Conservation (phyloP, 92 coral and sea anemone genomes). For the Meandrina meandrites region DNA sequence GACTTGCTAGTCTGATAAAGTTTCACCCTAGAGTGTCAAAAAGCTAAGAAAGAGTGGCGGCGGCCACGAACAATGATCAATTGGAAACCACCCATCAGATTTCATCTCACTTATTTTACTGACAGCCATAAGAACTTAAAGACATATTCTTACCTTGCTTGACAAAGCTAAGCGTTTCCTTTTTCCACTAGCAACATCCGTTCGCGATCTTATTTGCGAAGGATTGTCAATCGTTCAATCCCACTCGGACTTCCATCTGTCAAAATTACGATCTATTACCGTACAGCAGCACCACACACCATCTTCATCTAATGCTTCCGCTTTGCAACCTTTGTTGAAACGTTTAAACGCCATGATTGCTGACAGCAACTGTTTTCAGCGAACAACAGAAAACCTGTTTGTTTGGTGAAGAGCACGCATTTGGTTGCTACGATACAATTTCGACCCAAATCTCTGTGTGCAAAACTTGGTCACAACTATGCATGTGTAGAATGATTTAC, state of each 20-base stretch:
- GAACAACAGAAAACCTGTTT: not conserved
- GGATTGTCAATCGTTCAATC: not conserved
- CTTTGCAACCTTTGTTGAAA: conserved; percentile 6
- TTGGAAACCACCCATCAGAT: no score
- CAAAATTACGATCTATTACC: not conserved
- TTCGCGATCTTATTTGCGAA: conserved; percentile 3
- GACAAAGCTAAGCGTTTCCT: no score
- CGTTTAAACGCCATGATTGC: not conserved
- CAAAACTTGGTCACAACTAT: not conserved
- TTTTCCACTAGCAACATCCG: not conserved
- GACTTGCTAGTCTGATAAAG: no score
- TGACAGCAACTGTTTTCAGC: not conserved
- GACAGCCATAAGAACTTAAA: no score
- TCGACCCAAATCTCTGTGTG: conserved; percentile 14
- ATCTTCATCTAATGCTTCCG: conserved; percentile 16
- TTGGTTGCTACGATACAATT: conserved; percentile 10
- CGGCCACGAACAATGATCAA: no score
- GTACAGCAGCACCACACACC: conserved; percentile 11
- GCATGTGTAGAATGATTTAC: conserved; percentile 11
- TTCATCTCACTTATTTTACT: no score
- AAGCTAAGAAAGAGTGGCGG: no score
- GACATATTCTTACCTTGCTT: no score
- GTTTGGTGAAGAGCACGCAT: conserved; percentile 15
- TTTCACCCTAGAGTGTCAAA: no score
- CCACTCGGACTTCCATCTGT: conserved; percentile 8